These are phyloP conservation scores for Vanessa atalanta DNA, from an alignment of 1,140 invertebrate genomes.

Conservation along the genomic window DNA sequence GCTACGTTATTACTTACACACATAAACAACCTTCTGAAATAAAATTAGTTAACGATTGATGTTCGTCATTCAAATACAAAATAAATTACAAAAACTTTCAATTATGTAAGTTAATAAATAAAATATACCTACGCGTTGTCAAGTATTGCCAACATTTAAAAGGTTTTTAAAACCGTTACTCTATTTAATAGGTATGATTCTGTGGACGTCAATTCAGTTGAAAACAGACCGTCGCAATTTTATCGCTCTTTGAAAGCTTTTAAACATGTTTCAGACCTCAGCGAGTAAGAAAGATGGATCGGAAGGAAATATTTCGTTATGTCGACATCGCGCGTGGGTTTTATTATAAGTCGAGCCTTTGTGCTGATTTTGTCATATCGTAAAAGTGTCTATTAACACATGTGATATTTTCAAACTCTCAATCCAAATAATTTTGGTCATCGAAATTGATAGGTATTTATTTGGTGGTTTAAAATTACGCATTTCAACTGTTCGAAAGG, in stretches of 20 bases:
- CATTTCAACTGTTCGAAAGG: too few species aligned
- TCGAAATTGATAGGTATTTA: too few species aligned
- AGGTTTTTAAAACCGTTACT: slow-evolving; percentile 8
- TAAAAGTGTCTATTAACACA: not conserved
- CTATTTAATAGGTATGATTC: slow-evolving; percentile 17
- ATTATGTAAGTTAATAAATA: not conserved
- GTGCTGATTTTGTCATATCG: slow-evolving; percentile 7
- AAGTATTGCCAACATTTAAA: slow-evolving; percentile 3
- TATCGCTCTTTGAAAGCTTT: slow-evolving; percentile 53
- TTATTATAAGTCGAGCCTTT: slow-evolving; percentile 9
- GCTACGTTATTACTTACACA: too few species aligned
- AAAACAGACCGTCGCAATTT: slow-evolving; percentile 40
- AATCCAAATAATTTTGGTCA: too few species aligned
- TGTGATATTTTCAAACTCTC: not conserved
- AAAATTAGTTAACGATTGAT: too few species aligned
- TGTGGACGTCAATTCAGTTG: slow-evolving; percentile 29
- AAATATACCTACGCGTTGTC: not conserved
- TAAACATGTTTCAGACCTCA: slow-evolving; percentile 47
- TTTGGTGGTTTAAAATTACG: too few species aligned
- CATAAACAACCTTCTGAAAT: too few species aligned
- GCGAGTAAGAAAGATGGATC: slow-evolving; percentile 26
- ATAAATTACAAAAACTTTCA: too few species aligned
- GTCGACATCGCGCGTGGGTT: not conserved
- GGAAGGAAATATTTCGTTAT: slow-evolving; percentile 20
- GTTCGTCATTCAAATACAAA: too few species aligned